Evolutionary conservation across 2,888 invertebrate species (phyloP).

Genomic region (Hypomecis atomaria): DNA sequence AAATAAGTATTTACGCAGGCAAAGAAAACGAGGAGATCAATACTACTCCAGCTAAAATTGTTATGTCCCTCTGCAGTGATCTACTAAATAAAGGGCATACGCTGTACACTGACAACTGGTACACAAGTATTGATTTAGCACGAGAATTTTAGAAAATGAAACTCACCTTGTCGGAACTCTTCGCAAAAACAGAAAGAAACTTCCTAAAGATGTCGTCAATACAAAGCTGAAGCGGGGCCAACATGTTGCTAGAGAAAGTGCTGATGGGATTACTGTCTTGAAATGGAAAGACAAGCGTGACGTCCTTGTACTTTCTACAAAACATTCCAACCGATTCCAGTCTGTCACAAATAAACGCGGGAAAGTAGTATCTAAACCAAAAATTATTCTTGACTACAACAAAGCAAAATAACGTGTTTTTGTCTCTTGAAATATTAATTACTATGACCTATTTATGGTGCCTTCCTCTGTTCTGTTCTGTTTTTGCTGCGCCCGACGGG

Average conservation of each 20-base stretch:
- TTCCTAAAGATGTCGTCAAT: slow-evolving; percentile 43
- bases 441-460: too few relatives aligned
- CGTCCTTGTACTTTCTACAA: slow-evolving; percentile 45
- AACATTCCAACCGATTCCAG: slow-evolving; percentile 24
- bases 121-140: slow-evolving; percentile 44
- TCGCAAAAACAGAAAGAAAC: slow-evolving; percentile 41
- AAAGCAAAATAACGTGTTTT: too few relatives aligned
- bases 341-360: too few relatives aligned
- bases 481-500: too few relatives aligned
- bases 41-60: slow-evolving; percentile 47
- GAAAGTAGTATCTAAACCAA: too few relatives aligned
- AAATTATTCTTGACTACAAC: slow-evolving; percentile 32
- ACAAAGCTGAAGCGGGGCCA: slow-evolving; percentile 43
- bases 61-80: slow-evolving; percentile 47
- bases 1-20: slow-evolving; percentile 41
- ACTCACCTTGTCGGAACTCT: slow-evolving; percentile 49
- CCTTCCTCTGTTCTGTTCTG: too few relatives aligned
- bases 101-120: slow-evolving; percentile 45
- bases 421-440: too few relatives aligned
- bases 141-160: slow-evolving; percentile 41
- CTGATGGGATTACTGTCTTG: slow-evolving; percentile 41
- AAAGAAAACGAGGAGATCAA: slow-evolving; percentile 46
- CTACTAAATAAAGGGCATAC: slow-evolving; percentile 48
- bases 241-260: slow-evolving; percentile 40
- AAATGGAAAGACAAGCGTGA: slow-evolving; percentile 46